Percentiles rank a stretch among this genome's conserved stretches.
Conservation (phyloP, 1,140 invertebrate species). For the Adelges cooleyi region DNA sequence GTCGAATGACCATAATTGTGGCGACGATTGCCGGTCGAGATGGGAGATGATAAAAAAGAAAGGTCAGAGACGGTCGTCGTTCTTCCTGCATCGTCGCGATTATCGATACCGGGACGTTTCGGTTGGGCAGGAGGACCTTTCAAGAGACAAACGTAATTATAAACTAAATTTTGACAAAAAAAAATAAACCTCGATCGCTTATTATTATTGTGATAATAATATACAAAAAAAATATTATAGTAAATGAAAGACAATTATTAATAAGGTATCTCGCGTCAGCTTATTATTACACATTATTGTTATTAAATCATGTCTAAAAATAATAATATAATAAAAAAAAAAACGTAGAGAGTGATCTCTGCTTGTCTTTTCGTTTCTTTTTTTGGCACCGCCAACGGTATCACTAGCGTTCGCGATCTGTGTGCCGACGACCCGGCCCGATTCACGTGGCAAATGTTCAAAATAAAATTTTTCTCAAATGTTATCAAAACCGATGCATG, state of each 20-base stretch:
- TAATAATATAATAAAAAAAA: background rate
- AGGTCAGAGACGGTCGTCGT: background rate
- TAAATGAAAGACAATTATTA: no score
- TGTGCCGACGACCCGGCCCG: background rate
- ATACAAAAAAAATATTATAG: no score
- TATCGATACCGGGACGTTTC: slow-evolving; percentile 13
- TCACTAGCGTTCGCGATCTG: background rate
- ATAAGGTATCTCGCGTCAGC: no score
- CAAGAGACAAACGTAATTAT: slow-evolving; percentile 25
- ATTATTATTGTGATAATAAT: no score
- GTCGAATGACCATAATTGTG: no score
- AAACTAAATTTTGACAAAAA: no score
- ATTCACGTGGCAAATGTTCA: slow-evolving; percentile 22
- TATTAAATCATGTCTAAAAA: slow-evolving; percentile 21
- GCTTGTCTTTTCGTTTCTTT: background rate
- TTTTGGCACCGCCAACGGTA: background rate
- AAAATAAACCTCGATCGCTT: no score
- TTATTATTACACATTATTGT: no score
- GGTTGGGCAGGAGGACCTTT: slow-evolving; percentile 8
- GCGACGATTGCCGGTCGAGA: background rate
- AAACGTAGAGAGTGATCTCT: background rate
- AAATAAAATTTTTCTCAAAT: slow-evolving; percentile 8
- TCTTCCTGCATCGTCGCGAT: background rate
- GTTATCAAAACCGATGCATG: background rate
- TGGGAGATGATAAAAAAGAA: slow-evolving; percentile 10